Evolutionary conservation across 1,140 invertebrate species (phyloP).

Genomic region (Stenopsyche tienmushanensis): DNA sequence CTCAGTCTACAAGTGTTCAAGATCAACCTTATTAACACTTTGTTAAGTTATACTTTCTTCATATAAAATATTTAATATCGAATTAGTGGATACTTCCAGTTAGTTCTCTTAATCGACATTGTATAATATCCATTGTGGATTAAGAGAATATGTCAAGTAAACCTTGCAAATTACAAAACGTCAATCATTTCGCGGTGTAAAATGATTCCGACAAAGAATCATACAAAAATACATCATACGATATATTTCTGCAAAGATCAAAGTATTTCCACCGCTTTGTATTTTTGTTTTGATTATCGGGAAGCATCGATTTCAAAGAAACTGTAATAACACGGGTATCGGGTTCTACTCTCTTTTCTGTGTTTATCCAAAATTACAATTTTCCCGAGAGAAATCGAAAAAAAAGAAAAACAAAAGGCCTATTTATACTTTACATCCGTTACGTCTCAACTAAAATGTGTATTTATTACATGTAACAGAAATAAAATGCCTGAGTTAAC

Average conservation of each 20-base stretch:
- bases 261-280: constrained; percentile 17
- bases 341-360: constrained; percentile 13
- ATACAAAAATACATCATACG: background rate
- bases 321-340: constrained; percentile 29
- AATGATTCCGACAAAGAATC: background rate
- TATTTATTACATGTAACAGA: too few species aligned
- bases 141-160: too few species aligned
- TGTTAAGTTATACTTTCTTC: too few species aligned
- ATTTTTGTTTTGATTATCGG: constrained; percentile 26
- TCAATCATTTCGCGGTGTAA: too few species aligned
- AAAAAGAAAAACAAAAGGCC: constrained; percentile 22
- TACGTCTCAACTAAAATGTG: constrained; percentile 7
- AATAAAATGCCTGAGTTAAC: too few species aligned
- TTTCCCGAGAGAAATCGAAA: constrained; percentile 15
- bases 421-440: constrained; percentile 14
- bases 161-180: too few species aligned
- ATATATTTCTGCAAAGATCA: constrained; percentile 13
- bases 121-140: too few species aligned
- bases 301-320: constrained; percentile 27
- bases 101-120: too few species aligned
- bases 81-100: too few species aligned
- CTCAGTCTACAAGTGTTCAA: too few species aligned
- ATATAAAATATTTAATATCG: too few species aligned
- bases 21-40: too few species aligned
- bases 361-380: constrained; percentile 31